Evolutionary conservation across 2,113 vertebrate genomes (phyloP), one percentile per base, ranked within the genome.

Genomic region (Romanogobio albipinnatus): DNA sequence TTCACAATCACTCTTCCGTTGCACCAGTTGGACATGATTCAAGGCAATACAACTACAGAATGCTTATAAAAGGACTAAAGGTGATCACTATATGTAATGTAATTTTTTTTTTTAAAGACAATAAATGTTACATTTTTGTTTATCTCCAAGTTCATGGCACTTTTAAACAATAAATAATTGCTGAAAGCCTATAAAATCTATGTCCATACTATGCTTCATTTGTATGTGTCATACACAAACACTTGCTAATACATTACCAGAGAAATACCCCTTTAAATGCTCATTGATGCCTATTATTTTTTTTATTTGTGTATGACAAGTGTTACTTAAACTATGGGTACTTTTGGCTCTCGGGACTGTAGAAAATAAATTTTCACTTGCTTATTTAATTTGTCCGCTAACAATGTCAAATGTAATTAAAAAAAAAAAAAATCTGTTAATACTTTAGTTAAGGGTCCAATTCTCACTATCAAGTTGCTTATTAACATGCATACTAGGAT

Each of bases 1-100:
- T n/a, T 79, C 51, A 84, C 19, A 2, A 59, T 66, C 43, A 33
- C n/a, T 86, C n/a, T n/a, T n/a, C n/a, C 61, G 39, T 19, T 6
- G 22, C 53, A 29, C n/a, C 76, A 79, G 5, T 51, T 78, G 33
- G 19, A 59, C 11, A 14, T 43, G 6, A n/a, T n/a, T 22, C 22
- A 77, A 39, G 11, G 15, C 1, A 39, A 77, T 8, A 9, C 5
- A 59, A 61, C n/a, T 15, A 1, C 33, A 8, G 1, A 61, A 15
- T 78, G 56, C 8, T 33, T 53, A 53, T 4, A 33, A 53, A 29
- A n/a, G 36, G 36, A 43, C 66, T 10, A 22, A 43, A 70, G 36
- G 66, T 9, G 9, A 70, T 15, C 13, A 49, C 11, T 49, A 26
- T 29, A 75, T 9, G n/a, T 75, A 75, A 8, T 51, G 49, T 15